A percentile compares a stretch with the other conserved stretches of the same genome.
These are phyloP conservation scores for Tenualosa thibaudeaui DNA, from an alignment of 2,797 vertebrate genomes.

Conservation along the genomic window DNA sequence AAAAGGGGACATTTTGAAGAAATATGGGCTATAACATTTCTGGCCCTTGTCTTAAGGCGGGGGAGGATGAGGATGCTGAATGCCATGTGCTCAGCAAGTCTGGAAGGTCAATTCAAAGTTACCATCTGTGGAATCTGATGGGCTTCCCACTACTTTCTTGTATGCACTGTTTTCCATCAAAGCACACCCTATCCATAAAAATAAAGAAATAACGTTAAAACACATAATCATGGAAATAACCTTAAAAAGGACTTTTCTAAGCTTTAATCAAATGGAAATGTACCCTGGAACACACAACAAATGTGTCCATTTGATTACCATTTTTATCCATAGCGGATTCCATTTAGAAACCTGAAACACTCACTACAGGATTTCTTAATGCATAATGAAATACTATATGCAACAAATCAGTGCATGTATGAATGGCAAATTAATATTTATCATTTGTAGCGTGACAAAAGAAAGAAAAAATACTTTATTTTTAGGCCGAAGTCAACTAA, in stretches of 20 bases:
- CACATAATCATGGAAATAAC: neutral
- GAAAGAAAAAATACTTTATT: conserved; percentile 11
- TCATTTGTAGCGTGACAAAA: neutral
- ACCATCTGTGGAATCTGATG: conserved; percentile 7
- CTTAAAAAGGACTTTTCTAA: neutral
- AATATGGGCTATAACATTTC: conserved; percentile 15
- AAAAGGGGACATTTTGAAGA: conserved; percentile 21
- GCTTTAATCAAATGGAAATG: neutral
- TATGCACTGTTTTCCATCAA: neutral
- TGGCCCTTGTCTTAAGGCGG: neutral
- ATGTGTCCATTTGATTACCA: neutral
- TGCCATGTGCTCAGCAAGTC: neutral
- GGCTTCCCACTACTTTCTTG: neutral
- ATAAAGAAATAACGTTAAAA: neutral
- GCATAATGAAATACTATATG: neutral
- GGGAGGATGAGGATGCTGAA: conserved; percentile 14
- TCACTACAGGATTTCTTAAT: neutral
- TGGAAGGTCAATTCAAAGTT: conserved; percentile 16
- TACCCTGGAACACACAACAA: too few relatives aligned
- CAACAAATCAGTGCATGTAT: neutral
- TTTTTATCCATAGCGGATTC: neutral
- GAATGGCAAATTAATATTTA: conserved; percentile 5
- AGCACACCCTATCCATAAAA: neutral
- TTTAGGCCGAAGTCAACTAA: neutral
- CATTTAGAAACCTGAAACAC: neutral